Evolutionary conservation across 2,888 invertebrate genomes (phyloP), one percentile per base, ranked within the genome.

Genomic region (Bombyx huttoni): DNA sequence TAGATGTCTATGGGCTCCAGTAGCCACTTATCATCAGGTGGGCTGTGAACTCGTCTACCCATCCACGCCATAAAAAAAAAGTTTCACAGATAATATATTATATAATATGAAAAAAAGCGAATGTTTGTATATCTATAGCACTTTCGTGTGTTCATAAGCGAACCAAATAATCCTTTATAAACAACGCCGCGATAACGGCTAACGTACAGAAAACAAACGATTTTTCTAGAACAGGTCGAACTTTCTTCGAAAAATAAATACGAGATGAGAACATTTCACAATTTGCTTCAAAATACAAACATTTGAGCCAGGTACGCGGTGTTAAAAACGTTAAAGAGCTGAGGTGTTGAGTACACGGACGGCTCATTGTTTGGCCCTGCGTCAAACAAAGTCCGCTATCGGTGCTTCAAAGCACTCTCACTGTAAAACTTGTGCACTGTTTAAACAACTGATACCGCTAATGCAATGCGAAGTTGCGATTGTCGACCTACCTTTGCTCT

Each of bases 401-500:
- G 77, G 75, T 64, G 66, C 75, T 75, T 80, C 78, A 81, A 81
- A 81, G 81, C 67, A 60, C 57, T 54, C 58, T 59, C 59, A 71
- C 67, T 72, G 70, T 67, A 60, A 63, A 61, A 61, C 54, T 53
- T 54, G 52, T 52, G 51, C 55, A 58, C 54, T 64, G 70, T 78
- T 74, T 75, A 67, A 75, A 77, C 72, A 76, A 73, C 70, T 63
- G 72, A 75, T 73, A 78, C 75, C 76, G 74, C 79, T 80, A 81
- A 78, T 76, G 77, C 70, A 77, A 65, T 68, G 68, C 59, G 63
- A 66, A 63, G 62, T 70, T 66, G 69, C 74, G 61, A 65, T 67
- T 70, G 60, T 40, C 0, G 12, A 40, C 40, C 12, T 40, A 40
- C 24, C 24, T 24, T 24, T 24, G 24, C 2, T 5, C 24, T 24